Base-by-base conservation (phyloP, 2,888 invertebrate species). In the Cheilosia urbana region DNA sequence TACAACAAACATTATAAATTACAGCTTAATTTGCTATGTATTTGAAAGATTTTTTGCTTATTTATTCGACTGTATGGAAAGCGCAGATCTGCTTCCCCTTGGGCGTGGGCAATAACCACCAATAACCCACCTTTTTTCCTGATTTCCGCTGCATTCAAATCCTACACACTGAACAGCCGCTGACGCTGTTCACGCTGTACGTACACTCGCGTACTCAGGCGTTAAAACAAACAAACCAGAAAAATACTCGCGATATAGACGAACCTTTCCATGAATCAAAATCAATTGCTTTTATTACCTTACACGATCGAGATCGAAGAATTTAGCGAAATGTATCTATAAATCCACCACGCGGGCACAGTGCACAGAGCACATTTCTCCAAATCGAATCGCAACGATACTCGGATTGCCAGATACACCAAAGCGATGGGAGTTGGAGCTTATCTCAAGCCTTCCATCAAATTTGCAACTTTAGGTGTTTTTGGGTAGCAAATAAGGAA, bases 141-240 rank as follows among this genome's bases (percentile, higher is more conserved):
- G 63, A 69, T 84, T 80, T 84, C 80, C 84, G 80, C 42, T 80
- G 37, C 69, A 63, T 79, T 79, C 79, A 30, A 75, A 75, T 71
- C 84, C 83, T 84, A 72, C 77, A 71, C 68, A 69, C 49, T 37
- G n/a, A 42, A 1, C 6, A n/a, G 47, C 42, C 4, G n/a, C 15
- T 42, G 42, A n/a, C 17, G 17, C 37, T 21, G 19, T 47, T 51
- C 57, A 24, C 37, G 13, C 9, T 34, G 21, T 4, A 15, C 47
- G 19, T 42, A 30, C n/a, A 30, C n/a, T 37, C 37, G 37, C 37
- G 34, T 27, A 60, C 19, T 60, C 24, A 42, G 79, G 80, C 84
- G 81, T 60, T 85, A 85, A 85, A 80, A 85, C 84, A 85, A 85
- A 85, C 76, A 84, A 84, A 76, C 62, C 63, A 62, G 68, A 58